phyloP scores from a whole-genome alignment of 2,888 invertebrate genomes.

The Pheosia tremula region DNA sequence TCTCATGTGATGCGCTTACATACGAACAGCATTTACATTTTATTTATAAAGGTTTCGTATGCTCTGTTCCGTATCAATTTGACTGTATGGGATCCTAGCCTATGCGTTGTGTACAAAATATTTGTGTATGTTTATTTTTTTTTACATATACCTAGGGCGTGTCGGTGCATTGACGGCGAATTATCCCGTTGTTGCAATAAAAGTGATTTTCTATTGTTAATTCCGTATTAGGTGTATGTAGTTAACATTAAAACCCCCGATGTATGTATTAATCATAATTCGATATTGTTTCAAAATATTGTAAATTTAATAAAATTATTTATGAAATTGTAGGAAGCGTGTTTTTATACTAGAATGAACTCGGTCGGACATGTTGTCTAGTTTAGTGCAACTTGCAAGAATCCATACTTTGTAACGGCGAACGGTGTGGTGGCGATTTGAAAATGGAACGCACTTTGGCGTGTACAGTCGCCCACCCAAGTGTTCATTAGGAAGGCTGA shows the following conservation, averaged over 20 bases:
- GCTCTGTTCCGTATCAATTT: neutral
- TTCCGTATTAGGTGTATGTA: slow-evolving; percentile 66
- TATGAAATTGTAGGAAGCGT: slow-evolving; percentile 66
- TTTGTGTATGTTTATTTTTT: slow-evolving; percentile 43
- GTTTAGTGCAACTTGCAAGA: no score
- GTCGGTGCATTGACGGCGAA: slow-evolving; percentile 24
- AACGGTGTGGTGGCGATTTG: no score
- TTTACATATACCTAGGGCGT: slow-evolving; percentile 41
- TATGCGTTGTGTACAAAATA: slow-evolving; percentile 45
- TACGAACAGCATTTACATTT: no score
- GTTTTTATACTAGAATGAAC: slow-evolving; percentile 61
- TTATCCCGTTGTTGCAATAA: slow-evolving; percentile 26
- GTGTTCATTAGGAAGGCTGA: no score
- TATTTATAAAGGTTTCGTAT: neutral
- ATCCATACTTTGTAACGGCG: no score
- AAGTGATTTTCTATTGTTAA: slow-evolving; percentile 54
- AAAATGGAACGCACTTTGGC: no score
- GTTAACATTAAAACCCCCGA: slow-evolving; percentile 50
- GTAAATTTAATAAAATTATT: slow-evolving; percentile 71
- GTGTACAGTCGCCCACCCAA: no score
- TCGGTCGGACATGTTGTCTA: slow-evolving; percentile 27
- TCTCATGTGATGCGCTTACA: no score
- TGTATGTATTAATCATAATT: slow-evolving; percentile 65
- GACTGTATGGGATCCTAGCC: slow-evolving; percentile 25
- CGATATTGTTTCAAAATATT: slow-evolving; percentile 58